Percentiles rank a stretch among this genome's conserved stretches.
These are phyloP conservation scores for Potamarius usumacintae DNA, from an alignment of 2,113 vertebrate genomes.

Conservation along the genomic window DNA sequence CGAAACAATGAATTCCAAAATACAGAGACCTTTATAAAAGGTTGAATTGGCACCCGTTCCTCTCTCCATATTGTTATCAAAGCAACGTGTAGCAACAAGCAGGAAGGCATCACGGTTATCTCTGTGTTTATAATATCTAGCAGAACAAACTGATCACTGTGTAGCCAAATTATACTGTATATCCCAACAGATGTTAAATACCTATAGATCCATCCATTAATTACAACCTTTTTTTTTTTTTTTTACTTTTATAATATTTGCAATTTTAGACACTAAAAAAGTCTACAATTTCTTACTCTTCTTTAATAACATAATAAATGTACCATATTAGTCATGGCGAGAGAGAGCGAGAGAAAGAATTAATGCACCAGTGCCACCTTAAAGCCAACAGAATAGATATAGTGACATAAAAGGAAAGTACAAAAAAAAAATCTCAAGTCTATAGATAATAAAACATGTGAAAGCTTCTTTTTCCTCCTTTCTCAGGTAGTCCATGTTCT, in stretches of 20 bases:
- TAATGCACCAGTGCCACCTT: background rate
- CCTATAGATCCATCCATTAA: background rate
- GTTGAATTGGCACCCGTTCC: constrained; percentile 66
- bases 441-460: background rate
- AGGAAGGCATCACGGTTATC: constrained; percentile 66
- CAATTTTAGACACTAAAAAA: background rate
- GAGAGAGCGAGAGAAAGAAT: background rate
- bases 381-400: too few relatives aligned
- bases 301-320: background rate
- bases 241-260: background rate
- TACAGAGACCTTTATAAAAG: constrained; percentile 69
- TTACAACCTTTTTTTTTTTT: constrained; percentile 79
- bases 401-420: background rate
- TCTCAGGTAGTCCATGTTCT: constrained; percentile 21
- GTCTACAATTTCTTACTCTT: background rate
- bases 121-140: constrained; percentile 73
- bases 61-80: constrained; percentile 59
- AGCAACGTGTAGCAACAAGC: constrained; percentile 66
- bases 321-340: background rate
- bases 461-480: background rate
- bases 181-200: background rate
- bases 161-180: background rate
- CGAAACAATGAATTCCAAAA: constrained; percentile 69
- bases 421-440: background rate
- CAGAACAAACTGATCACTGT: constrained; percentile 75